Base-by-base conservation (phyloP, 2,888 invertebrate genomes). In the Tetanocera ferruginea region DNA sequence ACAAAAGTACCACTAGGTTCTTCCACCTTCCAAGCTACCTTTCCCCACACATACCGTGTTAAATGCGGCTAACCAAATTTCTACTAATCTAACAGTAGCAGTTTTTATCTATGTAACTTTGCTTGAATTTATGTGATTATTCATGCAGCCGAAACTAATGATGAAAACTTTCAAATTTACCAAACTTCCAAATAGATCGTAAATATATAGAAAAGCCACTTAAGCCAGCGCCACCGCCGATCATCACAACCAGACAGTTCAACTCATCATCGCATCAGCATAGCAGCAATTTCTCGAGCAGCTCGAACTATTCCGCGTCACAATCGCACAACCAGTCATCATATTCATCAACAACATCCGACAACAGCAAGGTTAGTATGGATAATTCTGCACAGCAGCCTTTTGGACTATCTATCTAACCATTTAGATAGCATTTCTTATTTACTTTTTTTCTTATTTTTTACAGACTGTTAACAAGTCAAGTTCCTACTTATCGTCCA, bases 181-280 rank as follows among this genome's bases (percentile, higher is more conserved):
- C 25, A n/a, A n/a, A n/a, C n/a, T n/a, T n/a, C n/a, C 49, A 52
- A 8, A 31, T 76, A 90, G 90, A 97, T 91, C 93, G 97, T 76
- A 94, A 95, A 88, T 97, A 95, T 89, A 96, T 96, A 83, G 96
- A 97, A 80, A 94, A 95, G 83, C 95, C 95, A 2, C 90, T 95
- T 83, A 89, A 95, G 87, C 95, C 95, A 49, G 94, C 95, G 76
- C 95, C 95, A 49, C 88, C 94, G 75, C 93, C 94, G 79, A 93
- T 89, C 77, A 84, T 95, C 79, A 93, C 94, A 78, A 92, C 92
- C 81, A 91, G 92, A 87, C 87, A 91, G 85, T 90, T 84, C 85
- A 86, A 87, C 84, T 88, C 89, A 34, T 66, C 76, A 62, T 75
- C 71, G 51, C 49, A 25, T 14, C 75, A 82, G 55, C 78, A 78